Evolutionary conservation across 2,113 vertebrate species (phyloP), one percentile per base, ranked within the genome.

Genomic region (Solenodon paradoxus): DNA sequence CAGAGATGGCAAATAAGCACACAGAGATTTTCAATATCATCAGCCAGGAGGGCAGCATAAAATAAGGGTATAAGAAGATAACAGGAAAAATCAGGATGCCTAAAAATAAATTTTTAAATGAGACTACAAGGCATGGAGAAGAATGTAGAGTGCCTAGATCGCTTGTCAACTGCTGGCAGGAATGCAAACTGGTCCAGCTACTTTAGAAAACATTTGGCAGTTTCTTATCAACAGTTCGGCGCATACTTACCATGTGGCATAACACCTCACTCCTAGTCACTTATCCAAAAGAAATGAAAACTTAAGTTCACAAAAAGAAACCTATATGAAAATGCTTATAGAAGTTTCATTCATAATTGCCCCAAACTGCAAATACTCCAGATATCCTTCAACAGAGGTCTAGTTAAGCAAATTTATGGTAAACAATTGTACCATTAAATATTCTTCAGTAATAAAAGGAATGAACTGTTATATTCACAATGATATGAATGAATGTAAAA

Each of bases 191-290:
- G 38, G 57, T 90, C 35, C 40, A 10, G 47, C 11, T 49, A 55
- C 9, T 64, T 32, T 80, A 47, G 30, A 82, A 80, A 94, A 92
- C 7, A 51, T 49, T 86, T 42, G 38, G 47, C 35, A 81, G 9
- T 69, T 93, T 93, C 72, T 91, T 75, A 88, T n/a, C n/a, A 53
- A 90, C 88, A 92, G 86, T 51, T 42, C 82, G 82, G 61, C 30
- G 64, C 59, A 71, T n/a, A 74, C 10, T 82, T 55, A 81, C 7
- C 24, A 30, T 40, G 45, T 91, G 45, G 91, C 47, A 49, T 57
- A 95, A 80, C 38, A 88, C 45, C 45, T 38, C 22, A 77, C 59
- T 92, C 35, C 35, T 45, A 77, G 24, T 75, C 81, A 81, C 35
- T 79, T 88, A 77, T 42, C 24, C 59, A 55, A 93, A 91, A 84